These are phyloP conservation scores for Temnothorax rugatulus DNA, from an alignment of 2,888 invertebrate genomes.

Conservation along the genomic window DNA sequence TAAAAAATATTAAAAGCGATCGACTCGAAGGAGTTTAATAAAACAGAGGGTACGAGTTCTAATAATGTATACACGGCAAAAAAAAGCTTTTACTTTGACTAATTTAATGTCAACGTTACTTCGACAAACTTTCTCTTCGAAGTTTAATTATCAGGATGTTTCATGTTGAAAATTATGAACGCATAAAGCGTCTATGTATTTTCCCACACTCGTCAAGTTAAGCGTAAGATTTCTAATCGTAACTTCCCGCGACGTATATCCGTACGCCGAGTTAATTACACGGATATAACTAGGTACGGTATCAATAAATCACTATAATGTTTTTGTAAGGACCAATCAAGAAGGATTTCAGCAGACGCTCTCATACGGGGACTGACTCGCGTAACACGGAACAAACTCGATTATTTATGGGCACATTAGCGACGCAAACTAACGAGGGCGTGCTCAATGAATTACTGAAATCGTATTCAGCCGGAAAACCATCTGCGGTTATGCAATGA, in stretches of 20 bases:
- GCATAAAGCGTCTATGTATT: not conserved
- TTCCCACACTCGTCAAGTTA: slow-evolving; percentile 15
- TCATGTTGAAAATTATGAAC: slow-evolving; percentile 4
- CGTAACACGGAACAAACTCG: slow-evolving; percentile 32
- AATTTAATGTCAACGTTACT: slow-evolving; percentile 12
- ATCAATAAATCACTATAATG: slow-evolving; percentile 24
- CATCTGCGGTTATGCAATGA: slow-evolving; percentile 54
- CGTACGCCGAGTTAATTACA: slow-evolving; percentile 18
- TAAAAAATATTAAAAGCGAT: slow-evolving; percentile 2
- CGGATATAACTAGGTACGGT: not conserved
- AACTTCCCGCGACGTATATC: not conserved
- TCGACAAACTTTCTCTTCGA: not conserved
- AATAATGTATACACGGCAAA: not conserved
- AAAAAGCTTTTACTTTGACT: not conserved
- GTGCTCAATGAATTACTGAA: slow-evolving; percentile 59
- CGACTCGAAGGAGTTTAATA: slow-evolving; percentile 1
- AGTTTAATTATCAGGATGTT: slow-evolving; percentile 9
- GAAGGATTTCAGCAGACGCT: slow-evolving; percentile 26
- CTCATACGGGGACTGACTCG: slow-evolving; percentile 19
- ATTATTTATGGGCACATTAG: slow-evolving; percentile 48
- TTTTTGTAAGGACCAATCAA: slow-evolving; percentile 37
- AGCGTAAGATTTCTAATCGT: slow-evolving; percentile 2
- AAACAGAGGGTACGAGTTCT: not conserved
- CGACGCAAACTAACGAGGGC: slow-evolving; percentile 45
- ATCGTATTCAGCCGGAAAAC: slow-evolving; percentile 56